Base-by-base conservation (phyloP, 2,113 vertebrate species). In the Hypomesus transpacificus region DNA sequence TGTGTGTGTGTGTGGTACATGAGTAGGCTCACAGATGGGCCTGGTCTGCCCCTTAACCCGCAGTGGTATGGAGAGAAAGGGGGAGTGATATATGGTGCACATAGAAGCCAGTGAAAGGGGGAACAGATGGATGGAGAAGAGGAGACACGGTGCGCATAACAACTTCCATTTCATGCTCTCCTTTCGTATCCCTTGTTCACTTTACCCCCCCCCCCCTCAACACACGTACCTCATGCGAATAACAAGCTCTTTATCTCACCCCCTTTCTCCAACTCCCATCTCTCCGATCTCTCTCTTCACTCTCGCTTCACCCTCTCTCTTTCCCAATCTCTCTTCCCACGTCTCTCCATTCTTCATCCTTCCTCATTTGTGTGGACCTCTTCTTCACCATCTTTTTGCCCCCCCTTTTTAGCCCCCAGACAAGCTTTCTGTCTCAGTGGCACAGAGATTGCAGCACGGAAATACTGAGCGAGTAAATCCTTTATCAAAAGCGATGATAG, bases 191-290 rank as follows among this genome's bases (percentile, higher is more conserved):
- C 39, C 39, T 2, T 46, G 8, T 9, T 46, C 39, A 9, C 5
- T 8, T 34, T 34, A 34, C 31, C 6, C 31, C 31, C 4, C 39
- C 39, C 39, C 39, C 57, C 20, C 31, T 51, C 74, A 16, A 70
- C 73, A 57, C 68, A 14, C 31, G 66, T 70, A 60, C 50, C 20
- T 0, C 52, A 14, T 70, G 75, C 59, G 61, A 3, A 31, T 53
- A 74, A 31, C 64, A 63, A 62, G 59, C 28, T 28, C 20, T 77
- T 20, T 26, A 66, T 62, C 34, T 0, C 0, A 28, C 21, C 20
- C 20, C 56, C 34, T 7, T 20, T 51, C 65, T 67, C 39, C n/a
- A 1, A n/a, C 54, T 1, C n/a, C 20, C 3, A 3, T 53, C 4
- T 46, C 62, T 20, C 31, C 9, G 22, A 14, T 66, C 18, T 56